Evolutionary conservation across 2,888 invertebrate genomes (phyloP), one percentile per base, ranked within the genome.

Genomic region (Cistogaster globosa): DNA sequence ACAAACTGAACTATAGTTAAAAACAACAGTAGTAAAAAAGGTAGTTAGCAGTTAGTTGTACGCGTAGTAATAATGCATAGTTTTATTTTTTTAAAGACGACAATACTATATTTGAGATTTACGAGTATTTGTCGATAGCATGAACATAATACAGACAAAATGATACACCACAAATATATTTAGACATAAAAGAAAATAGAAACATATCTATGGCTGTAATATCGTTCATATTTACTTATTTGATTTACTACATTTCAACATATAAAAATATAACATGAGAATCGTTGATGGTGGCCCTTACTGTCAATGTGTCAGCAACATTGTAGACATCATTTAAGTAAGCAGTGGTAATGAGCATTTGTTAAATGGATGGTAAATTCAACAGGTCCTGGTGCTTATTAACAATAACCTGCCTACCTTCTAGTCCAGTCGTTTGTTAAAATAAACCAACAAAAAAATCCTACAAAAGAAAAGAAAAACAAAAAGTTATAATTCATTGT

Each of bases 271-370:
- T 63, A 67, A 53, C 86, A 84, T 88, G 88, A 85, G 87, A 88
- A 88, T 76, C 88, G 62, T 74, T 83, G 86, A 80, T 85, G 88
- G 88, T 88, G 88, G 88, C 84, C 87, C 75, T 51, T 76, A 86
- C 80, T 88, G 88, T 88, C 87, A 88, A 86, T 84, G 86, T 88
- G 87, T 87, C 87, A 86, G 87, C 87, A 84, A 79, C 67, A 80
- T 77, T 86, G 83, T 77, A 78, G 78, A 79, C 82, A 86, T 80
- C 77, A 77, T 81, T 86, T 80, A 79, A 83, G 48, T 80, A 79
- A 83, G 48, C 83, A 77, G 87, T 75, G 87, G 86, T 88, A 88
- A 88, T 88, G 87, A 87, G 87, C 85, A 86, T 74, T 80, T 79
- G 86, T 80, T 82, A 84, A 81, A 77, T 74, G 62, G 83, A 77